Base-by-base conservation (phyloP, 1,140 invertebrate genomes). In the Drosophila busckii region DNA sequence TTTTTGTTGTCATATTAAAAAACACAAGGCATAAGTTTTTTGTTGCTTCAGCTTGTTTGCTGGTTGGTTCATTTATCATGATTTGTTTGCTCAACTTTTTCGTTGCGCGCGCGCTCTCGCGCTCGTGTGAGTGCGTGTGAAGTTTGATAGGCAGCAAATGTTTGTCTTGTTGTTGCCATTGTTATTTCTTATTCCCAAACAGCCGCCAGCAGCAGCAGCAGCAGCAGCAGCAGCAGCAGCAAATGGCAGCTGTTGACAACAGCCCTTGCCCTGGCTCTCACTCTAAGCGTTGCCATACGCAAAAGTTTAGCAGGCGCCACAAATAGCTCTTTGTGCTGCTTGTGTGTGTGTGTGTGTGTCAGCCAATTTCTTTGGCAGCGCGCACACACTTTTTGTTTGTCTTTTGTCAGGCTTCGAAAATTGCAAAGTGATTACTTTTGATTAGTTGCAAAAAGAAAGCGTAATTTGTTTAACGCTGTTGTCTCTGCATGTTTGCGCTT, bases 381-480 rank as follows among this genome's bases (percentile, higher is more conserved):
- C n/a, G n/a, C n/a, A n/a, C 66, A 32, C 44, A 76, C 62, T 76
- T 82, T 82, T 61, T 82, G 76, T 82, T 82, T 75, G 71, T 83
- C 65, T 82, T 83, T 70, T 56, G 70, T 22, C 54, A 41, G 49
- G 59, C 49, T 16, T 26, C 45, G 34, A 67, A 76, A 76, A 76
- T 76, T 76, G 75, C 75, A 82, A 70, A 82, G 76, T 82, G 75
- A 82, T 82, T 82, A 82, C 75, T 82, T 82, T 82, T 82, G 75
- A 82, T 82, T 82, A 83, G 75, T 82, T 82, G 75, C 56, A 75
- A 82, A 80, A 82, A 82, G 75, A 75, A n/a, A 80, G 59, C 70
- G 75, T 70, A 83, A 82, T 83, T 83, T 83, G 76, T 83, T 82
- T 83, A 80, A 75, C 61, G 64, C 46, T 62, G 26, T 8, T 40